These are phyloP conservation scores for Meandrusa payeni DNA, from an alignment of 2,888 invertebrate species.

Conservation along the genomic window DNA sequence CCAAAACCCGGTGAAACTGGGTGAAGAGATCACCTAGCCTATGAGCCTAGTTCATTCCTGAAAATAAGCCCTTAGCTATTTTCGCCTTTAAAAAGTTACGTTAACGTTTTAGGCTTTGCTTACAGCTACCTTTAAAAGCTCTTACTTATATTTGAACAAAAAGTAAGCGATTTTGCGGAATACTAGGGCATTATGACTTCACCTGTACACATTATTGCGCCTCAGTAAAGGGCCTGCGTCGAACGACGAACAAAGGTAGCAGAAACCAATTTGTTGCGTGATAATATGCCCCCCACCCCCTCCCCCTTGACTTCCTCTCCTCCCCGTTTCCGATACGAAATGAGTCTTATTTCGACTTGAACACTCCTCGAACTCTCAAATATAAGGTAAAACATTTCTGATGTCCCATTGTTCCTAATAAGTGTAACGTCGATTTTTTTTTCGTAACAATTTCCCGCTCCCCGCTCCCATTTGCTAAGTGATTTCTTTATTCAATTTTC, in stretches of 20 bases:
- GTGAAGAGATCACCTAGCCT: no score
- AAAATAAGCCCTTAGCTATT: no score
- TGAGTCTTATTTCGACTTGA: slow-evolving; percentile 50
- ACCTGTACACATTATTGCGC: slow-evolving; percentile 33
- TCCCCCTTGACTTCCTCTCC: slow-evolving; percentile 24
- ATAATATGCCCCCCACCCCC: slow-evolving; percentile 64
- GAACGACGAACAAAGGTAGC: slow-evolving; percentile 72
- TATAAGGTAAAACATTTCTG: slow-evolving; percentile 33
- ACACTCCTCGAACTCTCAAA: slow-evolving; percentile 45
- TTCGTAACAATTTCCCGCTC: slow-evolving; percentile 6
- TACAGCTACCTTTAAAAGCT: no score
- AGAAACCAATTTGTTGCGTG: slow-evolving; percentile 81
- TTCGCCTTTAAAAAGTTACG: no score
- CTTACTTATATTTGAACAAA: no score
- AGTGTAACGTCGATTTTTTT: slow-evolving; percentile 23
- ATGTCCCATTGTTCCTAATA: slow-evolving; percentile 34
- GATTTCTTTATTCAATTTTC: no score
- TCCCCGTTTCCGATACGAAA: slow-evolving; percentile 42
- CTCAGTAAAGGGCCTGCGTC: slow-evolving; percentile 56
- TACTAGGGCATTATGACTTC: slow-evolving; percentile 3
- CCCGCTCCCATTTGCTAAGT: slow-evolving; percentile 4
- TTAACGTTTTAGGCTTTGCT: no score
- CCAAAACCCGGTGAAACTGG: no score
- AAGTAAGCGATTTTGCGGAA: no score
- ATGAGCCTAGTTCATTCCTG: no score